A percentile compares a stretch with the other conserved stretches of the same genome.
phyloP scores from a whole-genome alignment of 2,888 invertebrate species.

The Drosophila falleni region DNA sequence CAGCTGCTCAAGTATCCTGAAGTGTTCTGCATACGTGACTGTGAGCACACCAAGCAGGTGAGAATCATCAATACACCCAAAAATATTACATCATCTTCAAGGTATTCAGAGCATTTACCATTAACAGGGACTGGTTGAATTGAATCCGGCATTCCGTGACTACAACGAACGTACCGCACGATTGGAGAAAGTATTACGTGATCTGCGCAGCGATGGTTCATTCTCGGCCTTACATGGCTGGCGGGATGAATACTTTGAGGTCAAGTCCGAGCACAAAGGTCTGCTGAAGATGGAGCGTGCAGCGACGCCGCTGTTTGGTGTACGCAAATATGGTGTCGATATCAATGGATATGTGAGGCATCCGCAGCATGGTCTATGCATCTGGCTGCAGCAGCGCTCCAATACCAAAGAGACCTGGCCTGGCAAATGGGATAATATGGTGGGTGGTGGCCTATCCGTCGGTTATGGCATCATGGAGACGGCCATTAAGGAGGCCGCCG shows the following conservation, averaged over 20 bases:
- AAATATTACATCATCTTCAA: slow-evolving; percentile 9
- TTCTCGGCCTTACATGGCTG: slow-evolving; percentile 95
- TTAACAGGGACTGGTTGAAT: slow-evolving; percentile 90
- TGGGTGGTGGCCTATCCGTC: slow-evolving; percentile 96
- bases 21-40: slow-evolving; percentile 87
- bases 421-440: slow-evolving; percentile 97
- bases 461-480: slow-evolving; percentile 95
- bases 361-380: slow-evolving; percentile 92
- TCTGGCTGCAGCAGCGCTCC: slow-evolving; percentile 96
- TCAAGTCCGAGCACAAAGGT: slow-evolving; percentile 89
- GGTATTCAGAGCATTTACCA: slow-evolving; percentile 73
- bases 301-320: slow-evolving; percentile 96
- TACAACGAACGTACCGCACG: slow-evolving; percentile 92
- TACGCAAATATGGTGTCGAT: slow-evolving; percentile 97
- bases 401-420: slow-evolving; percentile 98
- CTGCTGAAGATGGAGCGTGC: slow-evolving; percentile 94
- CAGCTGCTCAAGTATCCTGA: slow-evolving; percentile 93
- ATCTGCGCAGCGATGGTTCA: slow-evolving; percentile 90
- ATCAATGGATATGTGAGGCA: slow-evolving; percentile 96
- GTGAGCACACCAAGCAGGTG: slow-evolving; percentile 84
- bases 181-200: slow-evolving; percentile 92
- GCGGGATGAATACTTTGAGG: slow-evolving; percentile 97
- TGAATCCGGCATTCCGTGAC: slow-evolving; percentile 94
- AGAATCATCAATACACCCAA: slow-evolving; percentile 21
- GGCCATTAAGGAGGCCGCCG: slow-evolving; percentile 96